Conservation (phyloP, 2,888 invertebrate genomes). For the Mantis religiosa region DNA sequence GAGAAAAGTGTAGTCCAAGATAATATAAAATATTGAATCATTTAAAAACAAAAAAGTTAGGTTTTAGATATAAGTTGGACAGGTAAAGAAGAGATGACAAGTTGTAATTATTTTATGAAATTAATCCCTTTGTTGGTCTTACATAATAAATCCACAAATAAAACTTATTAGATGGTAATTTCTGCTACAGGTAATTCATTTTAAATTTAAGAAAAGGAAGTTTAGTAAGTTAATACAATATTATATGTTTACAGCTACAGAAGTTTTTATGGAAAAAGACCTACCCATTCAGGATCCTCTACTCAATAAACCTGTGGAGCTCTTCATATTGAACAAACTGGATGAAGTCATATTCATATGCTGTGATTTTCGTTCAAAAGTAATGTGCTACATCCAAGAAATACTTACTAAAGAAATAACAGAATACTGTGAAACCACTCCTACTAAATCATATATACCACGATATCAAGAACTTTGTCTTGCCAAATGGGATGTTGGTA, state of each 20-base stretch:
- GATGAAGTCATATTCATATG: background rate
- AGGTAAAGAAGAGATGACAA: too few species aligned
- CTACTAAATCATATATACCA: background rate
- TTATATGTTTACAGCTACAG: background rate
- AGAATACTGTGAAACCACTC: background rate
- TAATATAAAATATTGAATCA: too few species aligned
- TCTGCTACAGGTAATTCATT: too few species aligned
- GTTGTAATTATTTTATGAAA: too few species aligned
- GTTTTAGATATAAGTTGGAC: too few species aligned
- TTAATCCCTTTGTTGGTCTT: too few species aligned
- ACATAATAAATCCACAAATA: too few species aligned
- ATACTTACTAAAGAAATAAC: background rate
- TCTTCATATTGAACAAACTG: background rate
- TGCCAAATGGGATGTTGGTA: background rate
- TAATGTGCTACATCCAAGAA: background rate
- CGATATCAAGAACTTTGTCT: background rate
- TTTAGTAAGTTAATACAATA: too few species aligned
- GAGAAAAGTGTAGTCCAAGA: too few species aligned
- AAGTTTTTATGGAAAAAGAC: background rate
- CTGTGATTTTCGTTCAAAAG: background rate
- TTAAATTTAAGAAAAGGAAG: too few species aligned
- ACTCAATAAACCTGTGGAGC: background rate
- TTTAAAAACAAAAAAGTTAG: too few species aligned
- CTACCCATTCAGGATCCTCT: background rate
- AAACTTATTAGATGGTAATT: too few species aligned